Conservation (phyloP, 2,113 vertebrate genomes). For the Clarias macrocephalus region DNA sequence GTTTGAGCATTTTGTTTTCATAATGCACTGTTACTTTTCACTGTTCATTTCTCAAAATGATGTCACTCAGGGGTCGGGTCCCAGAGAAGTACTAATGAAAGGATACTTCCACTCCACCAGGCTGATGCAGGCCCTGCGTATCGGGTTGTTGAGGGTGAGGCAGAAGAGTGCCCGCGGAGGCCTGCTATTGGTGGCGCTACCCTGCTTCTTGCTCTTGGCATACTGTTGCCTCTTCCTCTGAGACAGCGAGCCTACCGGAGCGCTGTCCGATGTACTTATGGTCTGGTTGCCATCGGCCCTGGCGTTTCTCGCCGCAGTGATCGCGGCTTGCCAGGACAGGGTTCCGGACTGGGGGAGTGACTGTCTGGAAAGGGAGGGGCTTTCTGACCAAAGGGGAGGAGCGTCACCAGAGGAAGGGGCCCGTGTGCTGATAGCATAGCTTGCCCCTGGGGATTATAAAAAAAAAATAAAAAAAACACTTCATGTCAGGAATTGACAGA, state of each 20-base stretch:
- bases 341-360: conserved; percentile 76
- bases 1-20: background rate
- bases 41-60: background rate
- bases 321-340: conserved; percentile 93
- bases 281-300: conserved; percentile 78
- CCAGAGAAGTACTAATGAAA: conserved; percentile 55
- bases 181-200: conserved; percentile 87
- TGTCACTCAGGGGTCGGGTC: too few species aligned
- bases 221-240: conserved; percentile 99
- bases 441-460: conserved; percentile 76
- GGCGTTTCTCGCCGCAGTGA: conserved; percentile 88
- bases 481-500: background rate
- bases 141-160: conserved; percentile 97
- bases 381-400: conserved; percentile 81
- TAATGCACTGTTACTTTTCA: background rate
- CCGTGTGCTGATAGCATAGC: conserved; percentile 92
- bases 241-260: conserved; percentile 87
- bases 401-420: conserved; percentile 80
- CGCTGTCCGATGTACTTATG: conserved; percentile 67
- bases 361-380: conserved; percentile 73
- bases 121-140: conserved; percentile 98
- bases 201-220: conserved; percentile 99
- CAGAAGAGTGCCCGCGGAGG: conserved; percentile 96
- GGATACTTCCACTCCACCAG: conserved; percentile 99
- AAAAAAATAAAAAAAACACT: background rate